phyloP scores from a whole-genome alignment of 2,797 vertebrate species.

The Gallinago solitaria region DNA sequence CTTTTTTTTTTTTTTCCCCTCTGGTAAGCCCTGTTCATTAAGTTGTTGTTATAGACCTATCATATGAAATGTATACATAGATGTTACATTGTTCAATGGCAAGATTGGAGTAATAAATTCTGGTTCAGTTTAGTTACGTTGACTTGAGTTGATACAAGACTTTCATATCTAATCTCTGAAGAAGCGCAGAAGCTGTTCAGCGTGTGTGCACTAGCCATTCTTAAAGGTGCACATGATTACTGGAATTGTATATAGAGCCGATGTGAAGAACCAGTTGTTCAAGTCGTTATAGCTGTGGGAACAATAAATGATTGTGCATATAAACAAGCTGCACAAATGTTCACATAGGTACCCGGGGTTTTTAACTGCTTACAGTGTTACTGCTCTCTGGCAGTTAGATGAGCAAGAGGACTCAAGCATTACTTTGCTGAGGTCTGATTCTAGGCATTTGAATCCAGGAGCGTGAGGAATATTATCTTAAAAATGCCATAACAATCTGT shows the following conservation, averaged over 20 bases:
- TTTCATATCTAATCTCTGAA: neutral
- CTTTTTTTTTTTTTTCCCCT: too few species aligned
- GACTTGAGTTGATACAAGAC: neutral
- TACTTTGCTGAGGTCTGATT: neutral
- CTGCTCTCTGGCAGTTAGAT: neutral
- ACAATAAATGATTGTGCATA: conserved; percentile 35
- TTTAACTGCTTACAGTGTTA: neutral
- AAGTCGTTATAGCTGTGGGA: conserved; percentile 12
- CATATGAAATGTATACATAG: neutral
- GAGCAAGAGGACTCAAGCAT: accelerated
- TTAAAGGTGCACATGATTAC: neutral
- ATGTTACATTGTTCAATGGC: neutral
- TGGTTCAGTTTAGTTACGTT: neutral
- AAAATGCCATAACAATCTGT: neutral
- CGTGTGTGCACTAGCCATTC: neutral
- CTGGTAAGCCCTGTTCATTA: neutral
- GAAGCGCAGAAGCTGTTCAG: neutral
- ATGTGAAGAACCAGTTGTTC: conserved; percentile 52
- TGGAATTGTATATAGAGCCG: neutral
- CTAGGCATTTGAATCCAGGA: neutral
- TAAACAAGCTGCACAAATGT: conserved; percentile 11
- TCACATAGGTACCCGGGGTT: neutral
- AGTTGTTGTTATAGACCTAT: neutral
- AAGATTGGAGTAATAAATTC: neutral
- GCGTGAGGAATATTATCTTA: neutral